These are phyloP conservation scores for Lasiurus borealis DNA, from an alignment of 2,113 vertebrate genomes.

Conservation along the genomic window DNA sequence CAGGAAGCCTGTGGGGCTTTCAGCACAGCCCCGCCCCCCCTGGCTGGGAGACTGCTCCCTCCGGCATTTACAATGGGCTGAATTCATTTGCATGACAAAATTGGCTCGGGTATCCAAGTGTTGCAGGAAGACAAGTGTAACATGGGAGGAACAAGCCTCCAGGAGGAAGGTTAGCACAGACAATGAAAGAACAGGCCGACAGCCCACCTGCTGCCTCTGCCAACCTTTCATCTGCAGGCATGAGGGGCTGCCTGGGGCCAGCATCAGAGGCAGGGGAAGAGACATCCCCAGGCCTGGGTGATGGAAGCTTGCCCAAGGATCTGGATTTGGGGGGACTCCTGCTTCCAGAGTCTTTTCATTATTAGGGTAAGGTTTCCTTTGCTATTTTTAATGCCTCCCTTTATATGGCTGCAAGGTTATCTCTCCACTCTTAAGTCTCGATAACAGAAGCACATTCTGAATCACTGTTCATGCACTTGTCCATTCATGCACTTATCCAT, in stretches of 20 bases:
- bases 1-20: not conserved
- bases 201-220: conserved; percentile 93
- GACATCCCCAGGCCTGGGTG: not conserved
- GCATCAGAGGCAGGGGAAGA: not conserved
- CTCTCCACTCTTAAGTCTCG: not conserved
- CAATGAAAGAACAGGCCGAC: conserved; percentile 94
- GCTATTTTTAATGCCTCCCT: conserved; percentile 15
- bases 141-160: conserved; percentile 95
- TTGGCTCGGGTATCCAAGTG: conserved; percentile 95
- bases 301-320: not conserved
- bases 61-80: conserved; percentile 92
- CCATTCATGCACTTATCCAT: not conserved
- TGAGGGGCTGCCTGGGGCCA: not conserved
- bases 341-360: not conserved
- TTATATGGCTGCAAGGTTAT: not conserved
- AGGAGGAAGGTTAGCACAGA: conserved; percentile 97
- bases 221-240: conserved; percentile 89
- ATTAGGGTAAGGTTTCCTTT: conserved; percentile 17
- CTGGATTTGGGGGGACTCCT: not conserved
- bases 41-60: conserved; percentile 89
- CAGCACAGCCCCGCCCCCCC: conserved; percentile 78
- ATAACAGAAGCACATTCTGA: not conserved
- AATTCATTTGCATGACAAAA: conserved; percentile 99
- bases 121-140: conserved; percentile 97
- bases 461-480: not conserved